Conservation (phyloP, 2,113 vertebrate genomes). For the Procavia capensis region DNA sequence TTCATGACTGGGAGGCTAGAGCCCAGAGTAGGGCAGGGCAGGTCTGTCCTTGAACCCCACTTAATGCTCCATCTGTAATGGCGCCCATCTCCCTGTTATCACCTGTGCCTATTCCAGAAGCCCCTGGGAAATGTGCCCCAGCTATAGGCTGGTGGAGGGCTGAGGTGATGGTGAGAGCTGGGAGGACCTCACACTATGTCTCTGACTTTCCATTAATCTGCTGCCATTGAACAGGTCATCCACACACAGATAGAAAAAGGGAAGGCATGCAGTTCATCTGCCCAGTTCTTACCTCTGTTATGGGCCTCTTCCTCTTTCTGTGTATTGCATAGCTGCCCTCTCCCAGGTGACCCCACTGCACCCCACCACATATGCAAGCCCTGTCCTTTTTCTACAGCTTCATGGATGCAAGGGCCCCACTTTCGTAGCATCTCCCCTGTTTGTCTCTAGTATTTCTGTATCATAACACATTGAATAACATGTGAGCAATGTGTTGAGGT, state of each 20-base stretch:
- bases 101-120: not conserved
- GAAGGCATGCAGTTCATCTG: not conserved
- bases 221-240: not conserved
- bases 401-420: not conserved
- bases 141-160: not conserved
- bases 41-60: not conserved
- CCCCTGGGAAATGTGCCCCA: not conserved
- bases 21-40: not conserved
- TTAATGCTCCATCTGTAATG: not conserved
- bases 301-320: not conserved
- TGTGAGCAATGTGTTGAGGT: fast-evolving
- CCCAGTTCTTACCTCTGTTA: not conserved
- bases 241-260: not conserved
- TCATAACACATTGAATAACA: not conserved
- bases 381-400: not conserved
- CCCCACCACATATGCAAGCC: not conserved
- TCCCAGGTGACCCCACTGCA: not conserved
- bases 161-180: not conserved
- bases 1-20: not conserved
- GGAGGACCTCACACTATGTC: not conserved
- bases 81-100: not conserved
- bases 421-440: not conserved
- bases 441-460: not conserved
- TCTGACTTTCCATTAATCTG: not conserved
- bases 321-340: not conserved